Evolutionary conservation across 2,797 vertebrate genomes (phyloP).

Genomic region (Alcedo quadribrachys): DNA sequence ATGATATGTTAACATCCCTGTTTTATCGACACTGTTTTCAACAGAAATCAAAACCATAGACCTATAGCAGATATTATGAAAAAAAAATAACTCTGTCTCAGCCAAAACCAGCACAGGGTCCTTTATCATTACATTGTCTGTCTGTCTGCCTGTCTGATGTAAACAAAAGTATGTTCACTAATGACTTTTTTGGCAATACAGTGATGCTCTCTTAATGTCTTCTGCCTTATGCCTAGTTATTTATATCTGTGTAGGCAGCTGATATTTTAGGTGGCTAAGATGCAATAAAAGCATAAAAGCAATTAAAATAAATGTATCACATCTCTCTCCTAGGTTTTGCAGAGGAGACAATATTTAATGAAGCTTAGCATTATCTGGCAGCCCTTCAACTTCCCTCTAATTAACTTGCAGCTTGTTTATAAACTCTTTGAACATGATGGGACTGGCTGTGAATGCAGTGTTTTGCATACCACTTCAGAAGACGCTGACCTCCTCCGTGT

Average conservation of each 20-base stretch:
- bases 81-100: background rate
- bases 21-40: background rate
- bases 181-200: background rate
- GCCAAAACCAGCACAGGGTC: background rate
- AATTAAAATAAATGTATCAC: background rate
- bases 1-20: background rate
- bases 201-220: background rate
- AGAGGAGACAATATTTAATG: conserved; percentile 10
- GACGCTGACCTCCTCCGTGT: background rate
- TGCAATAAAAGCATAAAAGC: background rate
- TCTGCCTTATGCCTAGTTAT: background rate
- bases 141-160: background rate
- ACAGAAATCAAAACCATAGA: background rate
- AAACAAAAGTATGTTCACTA: background rate
- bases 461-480: background rate
- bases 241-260: background rate
- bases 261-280: background rate
- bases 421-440: background rate
- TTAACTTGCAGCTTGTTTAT: background rate
- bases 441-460: background rate
- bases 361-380: conserved; percentile 31
- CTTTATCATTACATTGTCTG: background rate
- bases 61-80: background rate
- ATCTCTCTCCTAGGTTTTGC: background rate
- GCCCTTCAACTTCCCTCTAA: conserved; percentile 27